Evolutionary conservation across 2,888 invertebrate genomes (phyloP), one percentile per base, ranked within the genome.

Genomic region (Coelinius sp.): DNA sequence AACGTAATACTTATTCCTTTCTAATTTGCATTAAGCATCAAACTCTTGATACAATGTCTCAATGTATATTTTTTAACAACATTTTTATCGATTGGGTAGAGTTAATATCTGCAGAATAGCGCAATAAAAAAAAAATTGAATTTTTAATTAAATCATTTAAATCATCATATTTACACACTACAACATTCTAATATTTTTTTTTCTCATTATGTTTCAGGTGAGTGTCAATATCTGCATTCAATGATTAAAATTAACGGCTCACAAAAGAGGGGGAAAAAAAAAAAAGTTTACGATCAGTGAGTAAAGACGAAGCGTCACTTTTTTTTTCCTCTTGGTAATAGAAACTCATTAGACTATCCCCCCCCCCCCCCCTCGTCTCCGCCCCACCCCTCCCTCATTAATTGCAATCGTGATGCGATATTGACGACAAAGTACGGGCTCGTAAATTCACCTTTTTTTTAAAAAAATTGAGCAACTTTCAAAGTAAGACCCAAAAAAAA

Each of bases 171-270:
- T 20, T 49, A 20, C 46, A 6, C 8, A 6, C 5, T 8, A 31
- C 6, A 35, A 64, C 35, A 52, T 70, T 24, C 35, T 31, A 27
- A 27, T 38, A 59, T 27, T 22, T 53, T 62, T 73, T 64, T 12
- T 53, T 56, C 52, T 62, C 35, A 72, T 75, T 81, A 63, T 78
- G 77, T 81, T 80, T 73, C 79, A 79, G 79, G 79, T 80, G 77
- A 80, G 80, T 79, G 52, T 53, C 44, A 68, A 35, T 70, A 62
- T 67, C 67, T 63, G 20, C 46, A 31, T 44, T 49, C 35, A 52
- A 63, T 64, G 25, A 71, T 65, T 46, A 74, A 65, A 59, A 49
- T 49, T 66, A 71, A 68, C 14, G 56, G 25, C 41, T 31, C 27
- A 44, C 6, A 62, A 41, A 70, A 52, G 6, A 14, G 10, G 38